Base-by-base conservation (phyloP, 2,797 vertebrate species). In the Enteromius paludinosus region DNA sequence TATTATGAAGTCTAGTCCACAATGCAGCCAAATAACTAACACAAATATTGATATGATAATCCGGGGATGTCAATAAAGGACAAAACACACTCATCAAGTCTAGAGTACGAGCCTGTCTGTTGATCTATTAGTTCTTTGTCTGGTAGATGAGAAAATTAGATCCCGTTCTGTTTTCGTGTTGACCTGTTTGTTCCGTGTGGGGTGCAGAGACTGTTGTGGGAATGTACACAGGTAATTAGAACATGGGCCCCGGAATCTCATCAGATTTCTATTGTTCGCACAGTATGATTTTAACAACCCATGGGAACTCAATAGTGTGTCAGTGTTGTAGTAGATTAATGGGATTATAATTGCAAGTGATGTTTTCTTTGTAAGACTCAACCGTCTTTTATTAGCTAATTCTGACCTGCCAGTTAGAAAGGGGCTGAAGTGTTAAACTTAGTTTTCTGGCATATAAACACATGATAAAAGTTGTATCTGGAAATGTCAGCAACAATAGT, bases 141-240 rank as follows among this genome's bases (percentile, higher is more conserved):
- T 54, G 35, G n/a, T 73, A 82, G 84, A 85, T 87, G 70, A 69
- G 76, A 83, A 74, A 79, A 83, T 87, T 38, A 86, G 49, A 78
- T 70, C 70, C 35, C 8, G 5, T 69, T 86, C 77, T 77, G 69
- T 85, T 80, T 81, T 56, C 23, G 30, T 56, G 68, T 81, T 83
- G 77, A 61, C 54, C 79, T 78, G 41, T 84, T 77, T 81, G 52
- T 81, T 83, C 56, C 18, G 20, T 41, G 7, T 74, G 54, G 54
- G n/a, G 71, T 79, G 62, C 78, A 82, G 69, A 72, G 66, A 47
- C 64, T 80, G 69, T 83, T 59, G 59, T 74, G 75, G 79, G 71
- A 85, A 81, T 89, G 83, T 86, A 82, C 78, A 86, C 88, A 83
- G 86, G 90, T 89, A 87, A 90, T 87, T 88, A 88, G 79, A 85